phyloP scores from a whole-genome alignment of 2,113 vertebrate genomes.

The Aplodontia rufa region DNA sequence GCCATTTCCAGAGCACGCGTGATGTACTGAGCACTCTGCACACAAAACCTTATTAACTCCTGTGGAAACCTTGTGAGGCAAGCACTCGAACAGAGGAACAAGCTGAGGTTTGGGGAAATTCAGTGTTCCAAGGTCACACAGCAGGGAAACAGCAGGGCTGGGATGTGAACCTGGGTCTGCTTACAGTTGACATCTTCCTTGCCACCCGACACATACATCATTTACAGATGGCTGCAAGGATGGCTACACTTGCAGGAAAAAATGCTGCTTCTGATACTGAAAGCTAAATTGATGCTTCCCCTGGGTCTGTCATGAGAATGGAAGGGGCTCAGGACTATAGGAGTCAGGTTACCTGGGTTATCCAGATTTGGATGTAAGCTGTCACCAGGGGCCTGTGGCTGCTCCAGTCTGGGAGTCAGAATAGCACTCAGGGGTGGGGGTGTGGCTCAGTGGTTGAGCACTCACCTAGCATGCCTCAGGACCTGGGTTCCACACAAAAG shows the following conservation, averaged over 20 bases:
- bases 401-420: not conserved
- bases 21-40: not conserved
- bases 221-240: not conserved
- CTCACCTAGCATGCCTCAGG: too few relatives aligned
- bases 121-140: not conserved
- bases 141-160: not conserved
- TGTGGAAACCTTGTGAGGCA: not conserved
- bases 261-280: not conserved
- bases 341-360: not conserved
- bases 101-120: not conserved
- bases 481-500: not conserved
- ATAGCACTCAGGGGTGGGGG: not conserved
- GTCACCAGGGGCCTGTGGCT: not conserved
- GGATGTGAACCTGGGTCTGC: not conserved
- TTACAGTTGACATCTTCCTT: not conserved
- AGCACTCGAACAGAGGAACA: not conserved
- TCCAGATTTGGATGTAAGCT: not conserved
- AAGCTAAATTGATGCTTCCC: fast-evolving
- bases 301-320: fast-evolving
- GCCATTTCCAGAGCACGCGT: fast-evolving
- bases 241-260: not conserved
- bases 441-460: not conserved
- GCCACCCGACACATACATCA: not conserved
- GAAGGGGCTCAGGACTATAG: not conserved
- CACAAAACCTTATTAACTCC: not conserved